Conservation (phyloP, 2,888 invertebrate genomes). For the Vesta saturnalis region DNA sequence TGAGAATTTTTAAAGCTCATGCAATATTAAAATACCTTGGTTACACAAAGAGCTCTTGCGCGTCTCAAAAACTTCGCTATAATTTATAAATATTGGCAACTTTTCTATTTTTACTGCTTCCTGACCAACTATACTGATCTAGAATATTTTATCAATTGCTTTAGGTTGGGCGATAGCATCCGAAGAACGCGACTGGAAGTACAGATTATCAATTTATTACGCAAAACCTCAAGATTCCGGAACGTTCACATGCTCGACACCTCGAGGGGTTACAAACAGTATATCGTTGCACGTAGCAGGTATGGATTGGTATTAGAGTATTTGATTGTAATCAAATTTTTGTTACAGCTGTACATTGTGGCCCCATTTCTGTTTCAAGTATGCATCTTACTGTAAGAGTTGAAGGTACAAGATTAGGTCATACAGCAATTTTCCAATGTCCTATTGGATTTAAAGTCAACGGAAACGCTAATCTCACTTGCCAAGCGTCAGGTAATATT, state of each 20-base stretch:
- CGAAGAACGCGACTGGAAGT: conserved; percentile 82
- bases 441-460: conserved; percentile 81
- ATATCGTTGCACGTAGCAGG: conserved; percentile 80
- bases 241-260: conserved; percentile 85
- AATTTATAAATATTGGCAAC: conserved; percentile 12
- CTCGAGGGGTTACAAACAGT: conserved; percentile 81
- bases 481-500: conserved; percentile 77
- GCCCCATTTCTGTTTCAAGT: conserved; percentile 69
- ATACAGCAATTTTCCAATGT: conserved; percentile 80
- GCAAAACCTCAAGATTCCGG: conserved; percentile 86
- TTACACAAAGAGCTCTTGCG: conserved; percentile 14
- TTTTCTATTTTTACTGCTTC: conserved; percentile 8
- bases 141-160: conserved; percentile 25
- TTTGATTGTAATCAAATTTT: too few relatives aligned
- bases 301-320: conserved; percentile 60
- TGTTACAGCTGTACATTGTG: conserved; percentile 73
- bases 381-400: conserved; percentile 75
- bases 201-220: conserved; percentile 82
- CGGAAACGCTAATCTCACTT: conserved; percentile 81
- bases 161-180: conserved; percentile 78
- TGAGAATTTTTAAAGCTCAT: conserved; percentile 26
- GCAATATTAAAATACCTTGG: conserved; percentile 25
- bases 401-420: conserved; percentile 82
- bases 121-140: conserved; percentile 1
- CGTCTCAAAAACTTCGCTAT: conserved; percentile 7